These are phyloP conservation scores for Adelosebastes latens DNA, from an alignment of 2,797 vertebrate genomes.

Conservation along the genomic window DNA sequence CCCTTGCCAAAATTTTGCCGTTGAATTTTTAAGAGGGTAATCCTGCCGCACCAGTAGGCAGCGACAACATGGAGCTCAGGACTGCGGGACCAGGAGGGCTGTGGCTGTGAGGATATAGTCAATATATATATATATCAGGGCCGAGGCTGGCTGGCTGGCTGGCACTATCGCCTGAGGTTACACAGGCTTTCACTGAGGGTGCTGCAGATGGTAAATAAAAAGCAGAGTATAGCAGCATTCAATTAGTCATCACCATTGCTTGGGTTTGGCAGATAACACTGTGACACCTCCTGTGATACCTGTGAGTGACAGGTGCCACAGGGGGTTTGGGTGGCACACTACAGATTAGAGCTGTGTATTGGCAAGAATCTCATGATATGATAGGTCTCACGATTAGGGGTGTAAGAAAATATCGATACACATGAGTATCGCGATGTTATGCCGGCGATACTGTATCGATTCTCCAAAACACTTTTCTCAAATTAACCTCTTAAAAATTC, in stretches of 20 bases:
- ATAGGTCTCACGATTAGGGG: too few relatives aligned
- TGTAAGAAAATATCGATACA: too few relatives aligned
- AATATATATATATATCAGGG: constrained; percentile 51
- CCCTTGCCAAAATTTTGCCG: too few relatives aligned
- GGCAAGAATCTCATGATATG: too few relatives aligned
- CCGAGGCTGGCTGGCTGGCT: constrained; percentile 41
- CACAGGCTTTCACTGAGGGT: constrained; percentile 32
- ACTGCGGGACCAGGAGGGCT: constrained; percentile 75
- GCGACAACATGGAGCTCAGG: constrained; percentile 72
- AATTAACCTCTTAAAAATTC: too few relatives aligned
- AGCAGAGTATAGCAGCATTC: constrained; percentile 1
- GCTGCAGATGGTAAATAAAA: constrained; percentile 30
- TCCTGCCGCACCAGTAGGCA: constrained; percentile 76
- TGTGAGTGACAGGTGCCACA: constrained; percentile 38
- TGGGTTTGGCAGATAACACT: not conserved
- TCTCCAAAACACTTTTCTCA: too few relatives aligned
- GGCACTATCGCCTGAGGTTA: constrained; percentile 63
- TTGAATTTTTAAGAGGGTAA: too few relatives aligned
- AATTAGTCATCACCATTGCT: constrained; percentile 12
- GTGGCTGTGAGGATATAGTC: constrained; percentile 64
- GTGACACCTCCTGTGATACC: constrained; percentile 23
- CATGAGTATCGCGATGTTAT: too few relatives aligned
- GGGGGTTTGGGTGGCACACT: not conserved
- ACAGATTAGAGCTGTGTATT: not conserved
- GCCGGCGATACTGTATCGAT: too few relatives aligned